Base-by-base conservation (phyloP, 2,888 invertebrate species). In the Phrixothrix hirtus region DNA sequence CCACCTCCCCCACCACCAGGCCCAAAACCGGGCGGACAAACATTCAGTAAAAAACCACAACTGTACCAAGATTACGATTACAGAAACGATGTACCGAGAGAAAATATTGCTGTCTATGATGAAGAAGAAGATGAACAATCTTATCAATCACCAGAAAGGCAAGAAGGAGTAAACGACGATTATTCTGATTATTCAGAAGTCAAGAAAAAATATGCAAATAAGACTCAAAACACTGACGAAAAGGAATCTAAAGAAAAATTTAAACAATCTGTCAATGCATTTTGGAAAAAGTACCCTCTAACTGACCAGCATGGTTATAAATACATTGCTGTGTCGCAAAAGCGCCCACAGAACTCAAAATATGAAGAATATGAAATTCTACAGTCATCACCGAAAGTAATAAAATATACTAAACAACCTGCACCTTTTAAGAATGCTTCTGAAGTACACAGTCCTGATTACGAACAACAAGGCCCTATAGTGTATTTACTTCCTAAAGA, bases 241-340 rank as follows among this genome's bases (percentile, higher is more conserved):
- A 17, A 26, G 5, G 41, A 10, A n/a, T 17, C 29, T n/a, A 50
- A 46, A 10, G 29, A 39, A 14, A 54, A 54, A 36, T 64, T 61
- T 39, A 55, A 57, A 17, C 56, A 63, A 12, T 58, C 62, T 1
- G 38, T 64, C 5, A 44, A 52, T 5, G 44, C 45, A 13, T 66
- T 63, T 47, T 66, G 64, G 64, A 53, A 59, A 17, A 35, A 46
- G 12, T 59, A 59, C 1, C 49, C 46, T 1, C 15, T 45, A 2
- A 49, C 32, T 10, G 43, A 60, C 1, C 43, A 60, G 10, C 42
- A 58, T 12, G 69, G 71, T n/a, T 70, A 70, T 55, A 70, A 68
- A 47, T 70, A 62, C 42, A 51, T 69, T 11, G 52, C 64, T 0
- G 61, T 63, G 5, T 65, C 63, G 25, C 37, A 45, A 51, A 30